Evolutionary conservation across 1,140 invertebrate species (phyloP).

Genomic region (Cyclargus thomasi): DNA sequence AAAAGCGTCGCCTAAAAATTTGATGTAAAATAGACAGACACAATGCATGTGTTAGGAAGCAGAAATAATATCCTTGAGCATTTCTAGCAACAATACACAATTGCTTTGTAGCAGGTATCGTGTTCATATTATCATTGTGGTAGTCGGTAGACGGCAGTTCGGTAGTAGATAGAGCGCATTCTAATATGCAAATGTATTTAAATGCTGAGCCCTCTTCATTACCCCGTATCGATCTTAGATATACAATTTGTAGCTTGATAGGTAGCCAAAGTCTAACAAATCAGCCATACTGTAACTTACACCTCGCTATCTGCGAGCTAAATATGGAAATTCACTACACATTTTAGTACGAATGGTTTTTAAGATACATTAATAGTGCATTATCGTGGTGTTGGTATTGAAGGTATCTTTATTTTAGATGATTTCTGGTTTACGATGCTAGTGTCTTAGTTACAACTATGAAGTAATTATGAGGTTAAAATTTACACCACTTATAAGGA

Average conservation of each 20-base stretch:
- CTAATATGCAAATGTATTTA: constrained; percentile 75
- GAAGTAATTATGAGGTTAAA: no score
- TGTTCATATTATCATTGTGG: background rate
- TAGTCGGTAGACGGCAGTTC: constrained; percentile 15
- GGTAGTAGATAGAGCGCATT: constrained; percentile 61
- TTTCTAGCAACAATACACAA: background rate
- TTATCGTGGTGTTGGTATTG: background rate
- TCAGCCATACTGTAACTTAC: constrained; percentile 41
- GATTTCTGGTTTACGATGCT: no score
- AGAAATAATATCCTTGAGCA: no score
- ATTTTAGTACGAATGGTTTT: background rate
- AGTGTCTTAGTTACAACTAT: no score
- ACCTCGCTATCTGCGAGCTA: constrained; percentile 19
- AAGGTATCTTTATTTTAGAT: no score
- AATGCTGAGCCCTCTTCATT: constrained; percentile 73
- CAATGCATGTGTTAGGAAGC: no score
- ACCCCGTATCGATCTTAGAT: constrained; percentile 72
- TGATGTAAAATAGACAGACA: no score
- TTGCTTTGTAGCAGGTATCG: background rate
- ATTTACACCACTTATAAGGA: no score
- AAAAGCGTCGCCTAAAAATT: no score
- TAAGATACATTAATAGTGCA: background rate
- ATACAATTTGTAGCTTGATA: constrained; percentile 72
- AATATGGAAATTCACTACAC: constrained; percentile 13
- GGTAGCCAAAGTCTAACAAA: constrained; percentile 56